Conservation (phyloP, 2,797 vertebrate genomes). For the Loris lydekkerianus region DNA sequence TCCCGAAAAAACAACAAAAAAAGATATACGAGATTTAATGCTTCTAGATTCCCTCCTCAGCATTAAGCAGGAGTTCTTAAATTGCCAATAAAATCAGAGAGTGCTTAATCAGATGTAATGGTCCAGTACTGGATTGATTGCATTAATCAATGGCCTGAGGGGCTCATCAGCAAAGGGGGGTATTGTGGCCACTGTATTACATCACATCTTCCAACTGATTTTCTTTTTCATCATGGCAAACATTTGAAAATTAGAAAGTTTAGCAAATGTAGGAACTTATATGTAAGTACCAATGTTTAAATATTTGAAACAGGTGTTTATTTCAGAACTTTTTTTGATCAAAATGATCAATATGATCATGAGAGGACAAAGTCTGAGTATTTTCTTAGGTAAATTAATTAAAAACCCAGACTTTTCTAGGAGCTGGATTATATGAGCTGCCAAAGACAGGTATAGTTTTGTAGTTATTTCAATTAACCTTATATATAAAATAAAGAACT, state of each 20-base stretch:
- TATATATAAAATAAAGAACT: slow-evolving; percentile 7
- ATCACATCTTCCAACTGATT: neutral
- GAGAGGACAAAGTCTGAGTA: neutral
- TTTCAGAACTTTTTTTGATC: too few species aligned
- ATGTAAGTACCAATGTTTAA: neutral
- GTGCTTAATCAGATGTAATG: slow-evolving; percentile 52
- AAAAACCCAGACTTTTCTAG: neutral
- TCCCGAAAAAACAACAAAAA: neutral
- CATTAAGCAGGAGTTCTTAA: slow-evolving; percentile 46
- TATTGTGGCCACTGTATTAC: neutral
- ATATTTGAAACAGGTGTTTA: neutral
- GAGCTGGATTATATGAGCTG: neutral
- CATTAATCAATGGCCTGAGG: slow-evolving; percentile 55
- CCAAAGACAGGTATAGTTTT: neutral
- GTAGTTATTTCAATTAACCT: neutral
- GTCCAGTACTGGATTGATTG: slow-evolving; percentile 8
- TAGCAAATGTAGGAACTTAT: neutral
- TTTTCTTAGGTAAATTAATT: slow-evolving; percentile 20
- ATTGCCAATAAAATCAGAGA: slow-evolving; percentile 55
- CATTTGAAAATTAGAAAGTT: slow-evolving; percentile 39
- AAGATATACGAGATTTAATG: neutral
- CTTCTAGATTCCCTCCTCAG: slow-evolving; percentile 28
- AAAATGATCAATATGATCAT: neutral
- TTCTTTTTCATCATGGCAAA: neutral
- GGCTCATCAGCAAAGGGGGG: neutral